Evolutionary conservation across 1,140 invertebrate genomes (phyloP).

Genomic region (Hesperophylax magnus): DNA sequence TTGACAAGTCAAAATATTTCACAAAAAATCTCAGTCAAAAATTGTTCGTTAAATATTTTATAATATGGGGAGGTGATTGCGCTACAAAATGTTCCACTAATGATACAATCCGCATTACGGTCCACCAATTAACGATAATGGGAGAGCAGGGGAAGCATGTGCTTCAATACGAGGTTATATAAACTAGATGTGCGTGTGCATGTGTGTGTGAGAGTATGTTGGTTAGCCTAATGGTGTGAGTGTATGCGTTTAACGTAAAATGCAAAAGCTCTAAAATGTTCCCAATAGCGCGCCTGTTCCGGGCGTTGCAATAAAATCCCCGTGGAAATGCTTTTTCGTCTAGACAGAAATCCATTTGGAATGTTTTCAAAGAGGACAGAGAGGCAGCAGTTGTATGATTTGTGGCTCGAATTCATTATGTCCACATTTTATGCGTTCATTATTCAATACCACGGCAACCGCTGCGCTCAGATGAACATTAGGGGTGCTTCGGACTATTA

Average conservation of each 20-base stretch:
- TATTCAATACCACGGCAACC: not conserved
- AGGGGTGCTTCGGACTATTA: no score
- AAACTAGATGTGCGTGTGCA: not conserved
- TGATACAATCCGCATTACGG: no score
- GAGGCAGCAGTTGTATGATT: conserved; percentile 5
- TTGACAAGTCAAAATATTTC: no score
- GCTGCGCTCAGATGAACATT: not conserved
- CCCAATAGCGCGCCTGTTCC: conserved; percentile 14
- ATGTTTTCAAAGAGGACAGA: conserved; percentile 26
- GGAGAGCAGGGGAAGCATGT: no score
- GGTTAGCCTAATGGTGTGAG: no score
- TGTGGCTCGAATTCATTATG: conserved; percentile 2
- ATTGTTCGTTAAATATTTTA: no score
- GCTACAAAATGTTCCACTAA: no score
- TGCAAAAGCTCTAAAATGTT: not conserved
- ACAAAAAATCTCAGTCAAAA: no score
- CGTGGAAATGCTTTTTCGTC: conserved; percentile 27
- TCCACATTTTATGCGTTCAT: conserved; percentile 7
- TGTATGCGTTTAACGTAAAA: no score
- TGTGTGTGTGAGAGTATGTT: not conserved
- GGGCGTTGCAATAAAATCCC: conserved; percentile 19
- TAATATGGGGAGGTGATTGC: no score
- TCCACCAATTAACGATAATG: no score
- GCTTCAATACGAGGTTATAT: no score
- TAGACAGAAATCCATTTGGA: conserved; percentile 37